Conservation (phyloP, 2,797 vertebrate genomes). For the Antrozous pallidus region DNA sequence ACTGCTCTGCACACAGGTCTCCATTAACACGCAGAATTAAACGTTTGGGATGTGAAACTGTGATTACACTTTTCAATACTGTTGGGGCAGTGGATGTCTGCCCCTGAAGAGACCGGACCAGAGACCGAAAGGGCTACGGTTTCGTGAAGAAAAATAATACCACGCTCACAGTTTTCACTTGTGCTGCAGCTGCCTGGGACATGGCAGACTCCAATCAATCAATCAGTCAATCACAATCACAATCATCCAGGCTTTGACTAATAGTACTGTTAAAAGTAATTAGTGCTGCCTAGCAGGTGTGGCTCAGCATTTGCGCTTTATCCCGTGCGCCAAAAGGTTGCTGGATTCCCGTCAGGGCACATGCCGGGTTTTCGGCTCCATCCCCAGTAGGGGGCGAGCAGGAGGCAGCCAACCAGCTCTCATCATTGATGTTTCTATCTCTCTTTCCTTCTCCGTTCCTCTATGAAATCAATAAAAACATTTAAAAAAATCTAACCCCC, state of each 20-base stretch:
- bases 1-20: background rate
- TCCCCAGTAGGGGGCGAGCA: too few relatives aligned
- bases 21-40: background rate
- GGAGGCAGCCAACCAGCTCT: too few relatives aligned
- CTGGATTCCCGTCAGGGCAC: too few relatives aligned
- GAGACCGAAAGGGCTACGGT: background rate
- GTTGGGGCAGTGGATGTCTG: background rate
- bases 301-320: too few relatives aligned
- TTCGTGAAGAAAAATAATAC: background rate
- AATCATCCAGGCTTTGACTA: background rate
- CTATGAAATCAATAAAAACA: too few relatives aligned
- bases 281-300: background rate
- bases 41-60: background rate
- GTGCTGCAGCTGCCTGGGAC: background rate
- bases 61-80: background rate
- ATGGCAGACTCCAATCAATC: background rate
- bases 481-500: too few relatives aligned
- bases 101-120: background rate
- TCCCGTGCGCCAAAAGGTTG: too few relatives aligned
- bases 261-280: background rate
- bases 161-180: background rate
- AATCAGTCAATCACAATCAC: too few relatives aligned
- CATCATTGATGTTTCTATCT: too few relatives aligned
- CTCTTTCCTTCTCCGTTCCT: too few relatives aligned
- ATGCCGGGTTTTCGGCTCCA: too few relatives aligned